Evolutionary conservation across 1,140 invertebrate species (phyloP).

Genomic region (Drosophila setifemur): DNA sequence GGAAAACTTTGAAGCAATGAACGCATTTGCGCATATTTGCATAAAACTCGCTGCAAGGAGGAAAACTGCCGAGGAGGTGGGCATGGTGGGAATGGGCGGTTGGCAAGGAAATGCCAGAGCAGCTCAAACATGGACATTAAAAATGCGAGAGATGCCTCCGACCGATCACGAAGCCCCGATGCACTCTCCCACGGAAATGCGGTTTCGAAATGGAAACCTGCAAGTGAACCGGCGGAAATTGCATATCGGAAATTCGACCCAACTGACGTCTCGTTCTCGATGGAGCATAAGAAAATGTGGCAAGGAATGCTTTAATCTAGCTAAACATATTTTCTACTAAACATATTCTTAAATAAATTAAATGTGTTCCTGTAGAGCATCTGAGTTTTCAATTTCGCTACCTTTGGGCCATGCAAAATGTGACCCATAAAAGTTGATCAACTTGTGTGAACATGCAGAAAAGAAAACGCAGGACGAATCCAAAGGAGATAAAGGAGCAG

Average conservation of each 20-base stretch:
- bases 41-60: constrained; percentile 66
- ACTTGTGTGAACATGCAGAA: constrained; percentile 34
- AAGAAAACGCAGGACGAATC: background rate
- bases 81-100: background rate
- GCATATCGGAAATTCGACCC: constrained; percentile 11
- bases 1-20: constrained; percentile 72
- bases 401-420: constrained; percentile 10
- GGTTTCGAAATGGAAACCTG: constrained; percentile 25
- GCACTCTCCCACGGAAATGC: constrained; percentile 32
- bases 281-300: background rate
- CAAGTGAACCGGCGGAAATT: constrained; percentile 16
- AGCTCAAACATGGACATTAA: constrained; percentile 54
- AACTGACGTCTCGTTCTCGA: constrained; percentile 1
- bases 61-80: constrained; percentile 11
- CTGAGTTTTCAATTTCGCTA: background rate
- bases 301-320: background rate
- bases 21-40: constrained; percentile 79
- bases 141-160: constrained; percentile 19
- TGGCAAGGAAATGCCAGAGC: constrained; percentile 33
- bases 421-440: constrained; percentile 41
- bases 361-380: background rate
- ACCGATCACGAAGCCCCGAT: constrained; percentile 20
- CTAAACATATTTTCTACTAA: no score
- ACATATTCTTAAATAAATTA: no score
- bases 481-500: background rate